Base-by-base conservation (phyloP, 1,140 invertebrate genomes). In the Formica exsecta region DNA sequence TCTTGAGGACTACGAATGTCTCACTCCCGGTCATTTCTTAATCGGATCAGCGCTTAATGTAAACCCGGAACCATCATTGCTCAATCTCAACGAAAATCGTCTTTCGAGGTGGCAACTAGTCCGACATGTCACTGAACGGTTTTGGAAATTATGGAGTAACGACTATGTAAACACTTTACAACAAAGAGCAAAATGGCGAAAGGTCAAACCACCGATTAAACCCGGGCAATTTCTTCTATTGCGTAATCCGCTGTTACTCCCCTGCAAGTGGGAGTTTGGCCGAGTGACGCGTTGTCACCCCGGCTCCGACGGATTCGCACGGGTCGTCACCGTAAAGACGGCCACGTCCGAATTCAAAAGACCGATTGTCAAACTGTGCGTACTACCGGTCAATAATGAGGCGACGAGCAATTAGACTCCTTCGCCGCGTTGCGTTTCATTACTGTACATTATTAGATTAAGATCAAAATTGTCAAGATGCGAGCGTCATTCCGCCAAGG, bases 1-100 rank as follows among this genome's bases (percentile, higher is more conserved):
- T 25, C 81, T 89, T 0, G 76, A 81, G 41, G 87, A 90, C n/a
- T 71, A 81, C 13, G 38, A 48, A 22, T 59, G 71, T 11, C 62
- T 91, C 1, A 90, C 85, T 2, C 88, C 90, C 22, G 80, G 65
- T 2, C 87, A 91, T 62, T 92, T 93, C 13, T 19, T 83, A 16
- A 81, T 71, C 57, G 79, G 65, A 7, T 96, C 96, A 96, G 96
- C 95, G 96, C 96, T 96, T 96, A 96, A 96, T 61, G 51, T 41
- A 16, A 44, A 95, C 96, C 83, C 87, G 3, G 83, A 87, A 32
- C 89, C 89, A 5, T 68, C 71, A 0, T 3, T 89, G 13, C 2
- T 29, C 0, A 13, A 71, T 4, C 25, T 85, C 0, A 36, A 70
- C 2, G 51, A 22, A 6, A 66, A 25, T 13, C 19, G 66, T 0